These are phyloP conservation scores for Pygoscelis antarcticus DNA, from an alignment of 2,113 vertebrate genomes.

Conservation along the genomic window DNA sequence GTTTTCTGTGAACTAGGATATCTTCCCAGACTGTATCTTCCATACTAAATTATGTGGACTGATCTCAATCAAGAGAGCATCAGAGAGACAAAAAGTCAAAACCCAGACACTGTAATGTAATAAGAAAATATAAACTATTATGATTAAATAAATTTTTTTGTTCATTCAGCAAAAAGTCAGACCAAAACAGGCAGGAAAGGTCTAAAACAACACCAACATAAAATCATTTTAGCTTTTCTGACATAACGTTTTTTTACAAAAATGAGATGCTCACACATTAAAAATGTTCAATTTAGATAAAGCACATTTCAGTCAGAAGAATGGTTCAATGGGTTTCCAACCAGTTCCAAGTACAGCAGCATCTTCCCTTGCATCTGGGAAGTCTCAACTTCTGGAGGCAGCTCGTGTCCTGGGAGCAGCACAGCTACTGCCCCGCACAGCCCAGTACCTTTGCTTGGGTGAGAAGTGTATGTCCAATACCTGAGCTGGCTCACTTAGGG, in stretches of 20 bases:
- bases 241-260: neutral
- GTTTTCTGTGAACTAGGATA: neutral
- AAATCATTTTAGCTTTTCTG: neutral
- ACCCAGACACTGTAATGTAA: neutral
- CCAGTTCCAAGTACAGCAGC: neutral
- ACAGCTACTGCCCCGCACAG: neutral
- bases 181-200: neutral
- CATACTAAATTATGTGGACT: neutral
- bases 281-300: neutral
- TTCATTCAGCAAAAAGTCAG: neutral
- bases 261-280: rapidly evolving
- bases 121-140: neutral
- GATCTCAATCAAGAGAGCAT: neutral
- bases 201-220: neutral
- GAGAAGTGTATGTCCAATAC: neutral
- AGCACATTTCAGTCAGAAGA: neutral
- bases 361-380: neutral
- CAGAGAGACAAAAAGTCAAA: neutral
- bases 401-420: neutral
- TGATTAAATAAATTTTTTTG: neutral
- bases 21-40: neutral
- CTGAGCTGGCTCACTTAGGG: neutral
- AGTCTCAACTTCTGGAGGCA: neutral
- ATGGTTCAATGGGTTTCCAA: neutral
- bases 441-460: neutral